phyloP scores from a whole-genome alignment of 2,797 vertebrate species.

The Novumbra hubbsi region DNA sequence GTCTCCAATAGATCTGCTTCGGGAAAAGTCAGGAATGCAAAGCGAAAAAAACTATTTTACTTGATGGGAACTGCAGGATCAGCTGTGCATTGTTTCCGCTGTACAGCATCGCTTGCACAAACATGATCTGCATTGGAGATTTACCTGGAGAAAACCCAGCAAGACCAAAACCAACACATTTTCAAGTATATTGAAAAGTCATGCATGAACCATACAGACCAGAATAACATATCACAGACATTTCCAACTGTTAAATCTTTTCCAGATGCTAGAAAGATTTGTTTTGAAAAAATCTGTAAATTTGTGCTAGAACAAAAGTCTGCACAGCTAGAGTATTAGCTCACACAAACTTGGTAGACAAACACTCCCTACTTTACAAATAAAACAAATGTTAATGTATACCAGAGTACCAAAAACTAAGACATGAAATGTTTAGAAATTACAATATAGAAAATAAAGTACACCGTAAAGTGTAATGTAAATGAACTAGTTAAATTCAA shows the following conservation, averaged over 20 bases:
- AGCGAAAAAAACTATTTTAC: no score
- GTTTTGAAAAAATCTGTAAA: not conserved
- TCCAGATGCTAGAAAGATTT: not conserved
- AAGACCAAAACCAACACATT: not conserved
- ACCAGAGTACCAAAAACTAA: not conserved
- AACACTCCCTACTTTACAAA: not conserved
- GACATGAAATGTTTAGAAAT: not conserved
- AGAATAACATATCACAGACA: not conserved
- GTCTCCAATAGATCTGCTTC: no score
- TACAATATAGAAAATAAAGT: not conserved
- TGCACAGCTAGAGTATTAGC: not conserved
- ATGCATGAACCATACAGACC: not conserved
- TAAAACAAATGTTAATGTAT: not conserved
- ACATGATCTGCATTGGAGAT: no score
- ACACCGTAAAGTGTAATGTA: not conserved
- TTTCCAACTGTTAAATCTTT: not conserved
- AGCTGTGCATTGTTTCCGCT: no score
- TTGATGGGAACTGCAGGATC: no score
- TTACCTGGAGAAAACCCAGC: no score
- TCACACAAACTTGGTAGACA: not conserved
- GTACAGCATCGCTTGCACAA: no score
- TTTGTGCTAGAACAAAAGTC: not conserved
- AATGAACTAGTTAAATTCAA: not conserved
- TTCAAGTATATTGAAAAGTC: not conserved
- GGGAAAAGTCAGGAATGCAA: no score